Percentiles rank a stretch among this genome's conserved stretches.
Evolutionary conservation across 2,888 invertebrate species (phyloP).

Genomic region (Lasioglossum calceatum): DNA sequence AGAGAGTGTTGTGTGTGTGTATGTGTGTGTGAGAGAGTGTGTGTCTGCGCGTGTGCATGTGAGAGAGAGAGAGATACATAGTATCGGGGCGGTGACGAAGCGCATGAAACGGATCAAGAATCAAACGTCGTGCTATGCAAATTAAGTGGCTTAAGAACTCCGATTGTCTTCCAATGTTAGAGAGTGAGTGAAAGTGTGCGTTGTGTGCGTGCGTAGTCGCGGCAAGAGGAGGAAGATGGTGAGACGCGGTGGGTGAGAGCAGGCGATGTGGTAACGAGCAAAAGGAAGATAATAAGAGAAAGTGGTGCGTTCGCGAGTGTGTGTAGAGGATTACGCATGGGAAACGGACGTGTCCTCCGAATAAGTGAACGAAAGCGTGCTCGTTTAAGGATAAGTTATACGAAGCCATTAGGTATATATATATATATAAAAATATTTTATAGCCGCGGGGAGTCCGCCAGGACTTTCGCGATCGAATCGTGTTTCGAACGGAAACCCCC

Average conservation of each 20-base stretch:
- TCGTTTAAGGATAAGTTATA: slow-evolving; percentile 49
- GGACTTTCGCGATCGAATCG: slow-evolving; percentile 34
- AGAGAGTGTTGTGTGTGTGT: not conserved
- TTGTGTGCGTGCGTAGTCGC: slow-evolving; percentile 14
- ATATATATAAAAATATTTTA: slow-evolving; percentile 10
- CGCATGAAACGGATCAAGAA: slow-evolving; percentile 53
- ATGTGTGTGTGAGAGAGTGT: too few species aligned
- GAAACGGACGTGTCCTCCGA: slow-evolving; percentile 45
- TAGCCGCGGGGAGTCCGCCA: slow-evolving; percentile 23
- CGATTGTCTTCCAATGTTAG: slow-evolving; percentile 77
- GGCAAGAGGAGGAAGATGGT: slow-evolving; percentile 23
- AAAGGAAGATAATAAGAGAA: slow-evolving; percentile 64
- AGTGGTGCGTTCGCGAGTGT: slow-evolving; percentile 48
- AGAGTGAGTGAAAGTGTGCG: slow-evolving; percentile 59
- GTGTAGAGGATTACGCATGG: slow-evolving; percentile 45
- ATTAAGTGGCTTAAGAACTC: slow-evolving; percentile 63
- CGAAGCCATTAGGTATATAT: slow-evolving; percentile 16
- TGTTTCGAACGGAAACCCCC: slow-evolving; percentile 1
- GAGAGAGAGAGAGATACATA: not conserved
- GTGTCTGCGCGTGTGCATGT: too few species aligned
- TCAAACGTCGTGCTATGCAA: slow-evolving; percentile 59
- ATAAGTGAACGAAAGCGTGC: slow-evolving; percentile 33
- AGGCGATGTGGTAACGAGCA: slow-evolving; percentile 49
- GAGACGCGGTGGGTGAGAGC: slow-evolving; percentile 45
- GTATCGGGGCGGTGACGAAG: slow-evolving; percentile 39